Conservation (phyloP, 2,797 vertebrate species). For the Poeciliopsis turneri region DNA sequence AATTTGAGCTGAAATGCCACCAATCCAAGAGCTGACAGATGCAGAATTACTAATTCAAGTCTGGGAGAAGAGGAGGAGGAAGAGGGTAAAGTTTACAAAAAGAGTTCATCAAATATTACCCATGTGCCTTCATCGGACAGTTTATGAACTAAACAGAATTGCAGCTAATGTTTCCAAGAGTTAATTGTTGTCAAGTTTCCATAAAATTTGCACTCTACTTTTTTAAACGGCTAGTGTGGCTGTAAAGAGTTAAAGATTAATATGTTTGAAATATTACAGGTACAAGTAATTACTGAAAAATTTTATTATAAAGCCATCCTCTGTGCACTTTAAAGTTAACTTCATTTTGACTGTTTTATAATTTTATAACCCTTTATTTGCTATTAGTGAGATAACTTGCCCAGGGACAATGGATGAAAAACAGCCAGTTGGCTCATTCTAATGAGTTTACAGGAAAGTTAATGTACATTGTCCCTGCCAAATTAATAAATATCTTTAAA, state of each 20-base stretch:
- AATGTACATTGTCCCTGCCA: background rate
- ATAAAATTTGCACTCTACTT: background rate
- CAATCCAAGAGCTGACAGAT: conserved; percentile 8
- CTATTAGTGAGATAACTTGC: background rate
- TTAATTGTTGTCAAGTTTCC: background rate
- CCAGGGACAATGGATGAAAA: background rate
- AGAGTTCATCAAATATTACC: background rate
- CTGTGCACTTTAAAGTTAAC: background rate
- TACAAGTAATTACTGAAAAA: background rate
- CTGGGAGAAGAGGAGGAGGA: conserved; percentile 49
- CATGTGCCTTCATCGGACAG: background rate
- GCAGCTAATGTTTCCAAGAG: background rate
- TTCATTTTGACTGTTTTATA: background rate
- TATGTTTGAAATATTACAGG: background rate
- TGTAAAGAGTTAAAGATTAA: background rate
- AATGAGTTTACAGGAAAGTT: background rate
- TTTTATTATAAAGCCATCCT: background rate
- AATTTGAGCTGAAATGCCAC: conserved; percentile 31
- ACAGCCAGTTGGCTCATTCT: background rate
- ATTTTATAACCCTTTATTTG: background rate
- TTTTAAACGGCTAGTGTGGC: background rate
- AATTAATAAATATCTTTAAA: background rate
- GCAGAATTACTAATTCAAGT: conserved; percentile 22
- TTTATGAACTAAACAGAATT: background rate
- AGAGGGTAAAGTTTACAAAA: conserved; percentile 29